Evolutionary conservation across 1,140 invertebrate genomes (phyloP).

Genomic region (Polypedilum pembai): DNA sequence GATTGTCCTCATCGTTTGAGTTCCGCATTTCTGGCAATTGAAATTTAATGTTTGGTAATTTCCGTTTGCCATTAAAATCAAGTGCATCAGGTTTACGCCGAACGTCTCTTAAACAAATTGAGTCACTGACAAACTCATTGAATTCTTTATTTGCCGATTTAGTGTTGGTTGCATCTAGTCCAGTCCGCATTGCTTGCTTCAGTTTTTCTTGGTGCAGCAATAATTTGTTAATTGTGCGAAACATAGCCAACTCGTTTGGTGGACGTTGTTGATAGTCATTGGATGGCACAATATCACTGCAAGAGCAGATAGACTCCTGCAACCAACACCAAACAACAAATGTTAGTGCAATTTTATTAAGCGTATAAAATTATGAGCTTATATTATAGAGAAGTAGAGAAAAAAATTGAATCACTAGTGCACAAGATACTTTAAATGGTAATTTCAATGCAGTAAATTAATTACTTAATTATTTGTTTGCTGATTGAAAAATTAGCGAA

Average conservation of each 20-base stretch:
- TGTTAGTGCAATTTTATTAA: constrained; percentile 34
- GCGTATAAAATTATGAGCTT: no score
- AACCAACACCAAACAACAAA: constrained; percentile 52
- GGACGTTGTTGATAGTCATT: constrained; percentile 34
- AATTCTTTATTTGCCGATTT: constrained; percentile 32
- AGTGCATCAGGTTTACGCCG: not conserved
- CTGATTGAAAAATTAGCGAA: not conserved
- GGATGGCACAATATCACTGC: constrained; percentile 58
- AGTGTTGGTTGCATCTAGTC: constrained; percentile 31
- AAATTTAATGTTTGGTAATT: constrained; percentile 24
- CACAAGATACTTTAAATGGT: no score
- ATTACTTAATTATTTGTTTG: not conserved
- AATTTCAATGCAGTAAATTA: no score
- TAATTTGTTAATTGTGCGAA: constrained; percentile 28
- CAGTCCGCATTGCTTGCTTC: not conserved
- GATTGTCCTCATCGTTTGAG: not conserved
- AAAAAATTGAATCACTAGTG: no score
- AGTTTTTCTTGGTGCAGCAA: constrained; percentile 33
- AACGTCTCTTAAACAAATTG: not conserved
- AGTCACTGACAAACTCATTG: constrained; percentile 21
- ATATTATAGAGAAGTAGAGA: no score
- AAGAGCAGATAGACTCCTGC: constrained; percentile 67
- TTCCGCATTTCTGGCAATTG: not conserved
- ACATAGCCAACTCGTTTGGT: constrained; percentile 31
- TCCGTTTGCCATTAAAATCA: constrained; percentile 27